phyloP scores from a whole-genome alignment of 2,888 invertebrate genomes.

The Pollenia labialis region DNA sequence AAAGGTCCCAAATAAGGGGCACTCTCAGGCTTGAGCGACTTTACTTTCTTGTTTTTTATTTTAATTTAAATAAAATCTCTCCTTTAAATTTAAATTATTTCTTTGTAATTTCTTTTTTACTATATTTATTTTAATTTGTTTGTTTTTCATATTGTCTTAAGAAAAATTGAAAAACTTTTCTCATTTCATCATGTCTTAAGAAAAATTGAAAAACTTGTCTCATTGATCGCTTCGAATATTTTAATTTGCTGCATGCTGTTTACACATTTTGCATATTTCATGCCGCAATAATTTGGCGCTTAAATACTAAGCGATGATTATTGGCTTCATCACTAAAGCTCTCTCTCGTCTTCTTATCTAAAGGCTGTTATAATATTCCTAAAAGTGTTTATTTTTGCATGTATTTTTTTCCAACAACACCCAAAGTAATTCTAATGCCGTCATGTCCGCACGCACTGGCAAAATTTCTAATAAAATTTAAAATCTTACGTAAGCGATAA shows the following conservation, averaged over 20 bases:
- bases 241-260: slow-evolving; percentile 65
- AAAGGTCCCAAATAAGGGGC: no score
- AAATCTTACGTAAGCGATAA: not conserved
- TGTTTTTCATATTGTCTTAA: not conserved
- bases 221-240: slow-evolving; percentile 7
- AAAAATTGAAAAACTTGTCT: not conserved
- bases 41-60: no score
- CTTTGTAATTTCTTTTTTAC: not conserved
- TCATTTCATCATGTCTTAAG: not conserved
- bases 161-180: slow-evolving; percentile 7
- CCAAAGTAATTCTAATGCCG: slow-evolving; percentile 38
- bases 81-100: not conserved
- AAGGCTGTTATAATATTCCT: slow-evolving; percentile 1
- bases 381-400: not conserved
- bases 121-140: not conserved
- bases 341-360: not conserved
- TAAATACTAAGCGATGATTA: slow-evolving; percentile 49
- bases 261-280: slow-evolving; percentile 63
- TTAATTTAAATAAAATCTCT: no score
- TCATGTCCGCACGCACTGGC: slow-evolving; percentile 43
- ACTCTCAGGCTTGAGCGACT: no score
- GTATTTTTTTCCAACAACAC: not conserved
- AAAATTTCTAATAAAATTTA: slow-evolving; percentile 5
- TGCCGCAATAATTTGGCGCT: slow-evolving; percentile 64
- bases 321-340: not conserved